Evolutionary conservation across 2,113 vertebrate genomes (phyloP), one percentile per base, ranked within the genome.

Genomic region (Okapia johnstoni): DNA sequence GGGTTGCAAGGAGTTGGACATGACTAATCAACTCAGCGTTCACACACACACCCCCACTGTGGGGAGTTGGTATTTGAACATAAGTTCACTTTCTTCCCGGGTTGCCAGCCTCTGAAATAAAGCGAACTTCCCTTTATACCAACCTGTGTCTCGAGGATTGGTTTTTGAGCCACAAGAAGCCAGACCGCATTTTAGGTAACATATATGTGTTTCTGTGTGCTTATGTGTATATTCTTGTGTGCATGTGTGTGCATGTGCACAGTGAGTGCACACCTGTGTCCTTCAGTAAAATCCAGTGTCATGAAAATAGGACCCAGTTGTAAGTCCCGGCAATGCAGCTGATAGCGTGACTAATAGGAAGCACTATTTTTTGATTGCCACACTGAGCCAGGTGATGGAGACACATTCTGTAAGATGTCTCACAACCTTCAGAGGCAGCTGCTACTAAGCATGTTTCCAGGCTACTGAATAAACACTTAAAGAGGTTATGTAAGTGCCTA

Each of bases 31-130:
- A 23, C 19, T 17, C 11, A 70, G n/a, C n/a, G 12, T 70, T 70
- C 9, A 25, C 55, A 57, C 19, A 23, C 33, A 19, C 61, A 9
- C 66, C 12, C 33, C 0, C 17, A 70, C n/a, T 40, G 66, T 40
- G n/a, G 28, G 46, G 2, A 50, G 26, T 50, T 0, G 0, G 15
- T 8, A 10, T 30, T 50, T 79, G 15, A 46, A 33, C 16, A 79
- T 10, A 48, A 30, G 76, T 79, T 15, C 0, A 5, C 76, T 48
- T 30, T 79, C 28, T 10, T 46, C 15, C 2, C 46, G 26, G 15
- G 76, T 19, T 19, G 76, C 46, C 15, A 17, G 28, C 46, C 28
- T 50, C 76, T 30, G 15, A 79, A 79, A 79, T 30, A 50, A 30
- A 79, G 28, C 46, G 33, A 79, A 50, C 76, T 79, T 10, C 46